Conservation (phyloP, 2,888 invertebrate genomes). For the Gymnoscelis rufifasciata region DNA sequence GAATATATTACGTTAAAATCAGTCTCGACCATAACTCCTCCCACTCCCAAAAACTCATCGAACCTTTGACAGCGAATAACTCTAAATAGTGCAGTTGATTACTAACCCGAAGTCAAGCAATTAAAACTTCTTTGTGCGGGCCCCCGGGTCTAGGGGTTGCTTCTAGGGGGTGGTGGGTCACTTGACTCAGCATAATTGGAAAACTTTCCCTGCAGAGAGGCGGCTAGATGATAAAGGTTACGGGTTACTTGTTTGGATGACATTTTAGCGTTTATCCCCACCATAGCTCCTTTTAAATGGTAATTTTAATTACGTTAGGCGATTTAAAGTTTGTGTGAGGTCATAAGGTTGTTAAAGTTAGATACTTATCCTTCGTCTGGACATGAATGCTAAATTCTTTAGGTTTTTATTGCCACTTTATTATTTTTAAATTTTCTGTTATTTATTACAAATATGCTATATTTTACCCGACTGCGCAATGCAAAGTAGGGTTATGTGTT, state of each 20-base stretch:
- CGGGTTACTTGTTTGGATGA: conserved; percentile 28
- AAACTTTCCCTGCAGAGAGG: conserved; percentile 32
- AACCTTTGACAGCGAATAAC: conserved; percentile 35
- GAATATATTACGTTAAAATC: not conserved
- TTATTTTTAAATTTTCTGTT: too few relatives aligned
- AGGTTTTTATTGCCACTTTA: too few relatives aligned
- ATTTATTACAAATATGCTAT: too few relatives aligned
- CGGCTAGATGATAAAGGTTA: conserved; percentile 28
- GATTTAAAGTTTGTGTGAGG: too few relatives aligned
- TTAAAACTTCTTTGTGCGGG: conserved; percentile 76
- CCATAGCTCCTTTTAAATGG: conserved; percentile 9
- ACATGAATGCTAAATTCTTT: too few relatives aligned
- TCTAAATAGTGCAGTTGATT: conserved; percentile 68
- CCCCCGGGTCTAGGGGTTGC: conserved; percentile 35
- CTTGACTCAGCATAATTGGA: conserved; percentile 69
- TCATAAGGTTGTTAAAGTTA: too few relatives aligned
- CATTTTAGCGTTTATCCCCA: conserved; percentile 20
- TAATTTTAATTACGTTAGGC: conserved; percentile 14
- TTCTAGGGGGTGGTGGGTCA: conserved; percentile 42
- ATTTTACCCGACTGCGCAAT: too few relatives aligned
- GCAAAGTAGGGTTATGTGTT: too few relatives aligned
- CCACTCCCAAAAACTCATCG: conserved; percentile 18
- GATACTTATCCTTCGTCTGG: too few relatives aligned
- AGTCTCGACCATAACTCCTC: not conserved
- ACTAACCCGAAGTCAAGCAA: conserved; percentile 68